Conservation (phyloP, 1,140 invertebrate genomes). For the Leptoteleia sp. region DNA sequence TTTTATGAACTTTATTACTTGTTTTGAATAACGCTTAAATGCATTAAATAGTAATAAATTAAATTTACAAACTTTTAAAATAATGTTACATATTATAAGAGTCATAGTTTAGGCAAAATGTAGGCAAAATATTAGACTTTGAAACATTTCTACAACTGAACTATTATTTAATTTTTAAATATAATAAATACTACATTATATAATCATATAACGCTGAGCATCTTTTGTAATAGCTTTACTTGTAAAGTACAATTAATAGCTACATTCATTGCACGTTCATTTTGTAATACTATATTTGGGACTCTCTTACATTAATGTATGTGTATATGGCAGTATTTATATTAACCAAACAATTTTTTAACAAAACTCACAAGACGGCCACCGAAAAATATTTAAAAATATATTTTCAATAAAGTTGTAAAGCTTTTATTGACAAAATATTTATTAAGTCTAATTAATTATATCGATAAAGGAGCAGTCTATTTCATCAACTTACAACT, state of each 20-base stretch:
- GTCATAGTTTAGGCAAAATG: too few species aligned
- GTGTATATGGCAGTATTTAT: slow-evolving; percentile 38
- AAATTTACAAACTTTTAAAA: too few species aligned
- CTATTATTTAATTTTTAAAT: too few species aligned
- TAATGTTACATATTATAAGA: too few species aligned
- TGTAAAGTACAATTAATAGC: slow-evolving; percentile 17
- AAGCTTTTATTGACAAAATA: slow-evolving; percentile 14
- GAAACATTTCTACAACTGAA: too few species aligned
- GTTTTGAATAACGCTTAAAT: too few species aligned
- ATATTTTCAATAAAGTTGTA: slow-evolving; percentile 19
- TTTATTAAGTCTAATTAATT: slow-evolving; percentile 33
- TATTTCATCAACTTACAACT: slow-evolving; percentile 31
- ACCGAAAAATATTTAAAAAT: slow-evolving; percentile 39
- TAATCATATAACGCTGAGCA: not conserved
- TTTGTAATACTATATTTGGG: slow-evolving; percentile 49
- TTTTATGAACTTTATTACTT: too few species aligned
- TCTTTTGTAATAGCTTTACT: not conserved
- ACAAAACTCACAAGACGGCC: slow-evolving; percentile 40
- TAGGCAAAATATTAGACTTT: too few species aligned
- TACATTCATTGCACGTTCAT: slow-evolving; percentile 31
- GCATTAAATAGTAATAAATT: too few species aligned
- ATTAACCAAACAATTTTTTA: slow-evolving; percentile 6
- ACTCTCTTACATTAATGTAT: slow-evolving; percentile 31
- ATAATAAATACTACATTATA: not conserved
- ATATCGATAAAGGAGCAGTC: slow-evolving; percentile 32